These are phyloP conservation scores for Ceriagrion tenellum DNA, from an alignment of 2,888 invertebrate species.

Conservation along the genomic window DNA sequence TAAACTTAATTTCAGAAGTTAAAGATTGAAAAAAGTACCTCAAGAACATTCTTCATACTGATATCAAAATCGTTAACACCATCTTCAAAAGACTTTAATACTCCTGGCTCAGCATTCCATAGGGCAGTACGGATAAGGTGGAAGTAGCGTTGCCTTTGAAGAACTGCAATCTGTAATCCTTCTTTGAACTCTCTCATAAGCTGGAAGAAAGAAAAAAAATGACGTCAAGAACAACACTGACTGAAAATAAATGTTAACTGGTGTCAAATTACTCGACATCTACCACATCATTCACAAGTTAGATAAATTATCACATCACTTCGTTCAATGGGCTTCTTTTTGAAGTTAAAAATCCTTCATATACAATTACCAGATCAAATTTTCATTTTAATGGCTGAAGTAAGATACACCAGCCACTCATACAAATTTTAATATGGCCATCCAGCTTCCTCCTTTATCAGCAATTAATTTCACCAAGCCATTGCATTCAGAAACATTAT, in stretches of 20 bases:
- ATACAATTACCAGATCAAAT: too few species aligned
- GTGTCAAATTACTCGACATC: neutral
- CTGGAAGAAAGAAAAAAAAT: constrained; percentile 75
- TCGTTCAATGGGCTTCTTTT: too few species aligned
- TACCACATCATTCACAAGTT: too few species aligned
- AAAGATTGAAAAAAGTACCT: constrained; percentile 77
- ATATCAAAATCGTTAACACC: constrained; percentile 87
- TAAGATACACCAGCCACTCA: too few species aligned
- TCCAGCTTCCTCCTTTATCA: too few species aligned
- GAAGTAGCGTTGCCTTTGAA: constrained; percentile 88
- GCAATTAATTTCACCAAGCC: too few species aligned
- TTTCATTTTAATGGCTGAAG: too few species aligned
- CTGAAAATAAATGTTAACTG: neutral
- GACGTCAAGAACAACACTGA: neutral
- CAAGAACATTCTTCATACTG: constrained; percentile 87
- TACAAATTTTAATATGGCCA: too few species aligned
- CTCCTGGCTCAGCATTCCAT: constrained; percentile 78
- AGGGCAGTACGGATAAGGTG: constrained; percentile 83
- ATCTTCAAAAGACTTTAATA: constrained; percentile 79
- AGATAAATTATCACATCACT: too few species aligned
- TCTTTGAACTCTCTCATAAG: constrained; percentile 94
- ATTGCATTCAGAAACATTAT: too few species aligned
- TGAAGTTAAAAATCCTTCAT: too few species aligned
- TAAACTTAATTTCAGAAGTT: neutral
- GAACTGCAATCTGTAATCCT: constrained; percentile 90